Base-by-base conservation (phyloP, 2,888 invertebrate genomes). In the Marasmarcha lunaedactyla region DNA sequence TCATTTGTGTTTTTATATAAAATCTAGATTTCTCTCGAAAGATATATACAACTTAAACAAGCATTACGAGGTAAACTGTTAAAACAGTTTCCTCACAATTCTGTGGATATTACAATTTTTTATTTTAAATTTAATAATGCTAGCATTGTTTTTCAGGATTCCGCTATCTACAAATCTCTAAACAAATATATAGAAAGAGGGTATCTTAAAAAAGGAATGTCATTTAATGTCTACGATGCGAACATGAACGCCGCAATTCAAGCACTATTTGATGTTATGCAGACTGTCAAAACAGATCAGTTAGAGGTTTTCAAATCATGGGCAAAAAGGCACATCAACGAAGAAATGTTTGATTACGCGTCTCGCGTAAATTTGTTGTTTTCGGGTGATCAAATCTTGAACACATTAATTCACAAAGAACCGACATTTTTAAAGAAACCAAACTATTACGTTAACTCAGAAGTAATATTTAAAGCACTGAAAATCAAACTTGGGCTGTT, bases 381-480 rank as follows among this genome's bases (percentile, higher is more conserved):
- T 48, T 64, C 63, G 33, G 55, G 59, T 34, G 68, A 66, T 41
- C 48, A 49, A 10, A 50, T 52, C 15, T 46, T 51, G 35, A 49
- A 62, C 36, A 45, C 52, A 11, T 51, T 55, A 11, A 27, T 45
- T n/a, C 34, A 13, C 7, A 33, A 12, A 14, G 44, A 47, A 48
- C 85, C 87, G 15, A 74, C 78, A 1, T 87, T 85, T 48, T 72
- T 85, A 42, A 58, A 67, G 27, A 84, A 84, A 42, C 79, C 81
- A 1, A 64, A 74, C 41, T 71, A 63, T 44, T 83, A 71, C 37
- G 55, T 79, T 0, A 79, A 76, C 26, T 55, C 66, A 27, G 79
- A 79, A 56, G 60, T 69, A 1, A 64, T 81, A 26, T 45, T 56
- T 13, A 81, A 78, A 59, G 71, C 69, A n/a, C 49, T 69, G n/a